Conservation (phyloP, 2,888 invertebrate genomes). For the Salpingus planirostris region DNA sequence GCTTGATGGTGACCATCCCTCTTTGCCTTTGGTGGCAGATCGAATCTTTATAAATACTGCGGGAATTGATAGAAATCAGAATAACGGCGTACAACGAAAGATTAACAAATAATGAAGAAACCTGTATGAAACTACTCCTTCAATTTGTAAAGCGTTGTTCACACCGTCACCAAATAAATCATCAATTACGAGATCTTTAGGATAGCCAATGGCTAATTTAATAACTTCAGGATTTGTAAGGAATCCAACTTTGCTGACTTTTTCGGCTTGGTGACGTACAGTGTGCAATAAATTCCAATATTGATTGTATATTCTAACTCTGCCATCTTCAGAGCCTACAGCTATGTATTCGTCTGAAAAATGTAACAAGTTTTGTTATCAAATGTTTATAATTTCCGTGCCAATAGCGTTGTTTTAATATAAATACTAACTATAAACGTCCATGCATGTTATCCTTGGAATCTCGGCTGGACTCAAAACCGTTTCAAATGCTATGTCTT, state of each 20-base stretch:
- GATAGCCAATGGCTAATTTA: conserved; percentile 24
- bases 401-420: too few species aligned
- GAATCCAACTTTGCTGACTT: conserved; percentile 31
- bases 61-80: too few species aligned
- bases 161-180: conserved; percentile 9
- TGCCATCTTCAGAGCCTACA: conserved; percentile 36
- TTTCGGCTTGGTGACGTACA: conserved; percentile 31
- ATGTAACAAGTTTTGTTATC: too few species aligned
- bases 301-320: conserved; percentile 30
- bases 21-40: conserved; percentile 37
- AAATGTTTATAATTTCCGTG: too few species aligned
- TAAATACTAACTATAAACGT: conserved; percentile 21
- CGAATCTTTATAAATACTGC: conserved; percentile 29
- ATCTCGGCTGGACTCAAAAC: conserved; percentile 30
- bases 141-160: conserved; percentile 11
- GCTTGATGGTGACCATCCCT: conserved; percentile 34
- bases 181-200: conserved; percentile 19
- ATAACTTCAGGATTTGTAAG: conserved; percentile 4
- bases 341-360: conserved; percentile 28
- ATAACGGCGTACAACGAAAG: too few species aligned
- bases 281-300: conserved; percentile 30
- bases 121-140: conserved; percentile 10
- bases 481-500: conserved; percentile 30
- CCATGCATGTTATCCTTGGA: conserved; percentile 33
- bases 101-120: too few species aligned